phyloP scores from a whole-genome alignment of 2,113 vertebrate genomes.

The Sinocyclocheilus anophthalmus region DNA sequence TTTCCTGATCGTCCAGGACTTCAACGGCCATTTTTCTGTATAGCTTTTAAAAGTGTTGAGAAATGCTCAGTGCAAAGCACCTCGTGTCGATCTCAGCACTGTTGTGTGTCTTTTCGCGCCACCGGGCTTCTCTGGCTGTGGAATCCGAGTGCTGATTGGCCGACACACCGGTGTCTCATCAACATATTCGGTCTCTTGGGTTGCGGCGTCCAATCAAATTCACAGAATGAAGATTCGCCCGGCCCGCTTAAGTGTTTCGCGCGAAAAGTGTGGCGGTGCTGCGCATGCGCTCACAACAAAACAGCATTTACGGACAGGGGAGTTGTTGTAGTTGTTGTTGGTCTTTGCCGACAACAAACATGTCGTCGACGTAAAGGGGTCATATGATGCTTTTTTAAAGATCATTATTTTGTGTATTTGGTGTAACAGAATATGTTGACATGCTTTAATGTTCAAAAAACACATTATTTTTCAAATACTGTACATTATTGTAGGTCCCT shows the following conservation, averaged over 20 bases:
- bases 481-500: too few species aligned
- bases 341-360: neutral
- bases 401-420: too few species aligned
- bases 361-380: neutral
- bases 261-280: constrained; percentile 47
- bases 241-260: constrained; percentile 59
- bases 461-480: too few species aligned
- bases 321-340: neutral
- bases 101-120: constrained; percentile 73
- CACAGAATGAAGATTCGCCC: neutral
- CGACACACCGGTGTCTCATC: neutral
- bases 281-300: constrained; percentile 28
- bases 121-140: constrained; percentile 31
- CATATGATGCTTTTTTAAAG: too few species aligned
- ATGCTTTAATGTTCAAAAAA: too few species aligned
- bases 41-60: neutral
- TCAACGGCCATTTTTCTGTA: constrained; percentile 73
- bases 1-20: constrained; percentile 83
- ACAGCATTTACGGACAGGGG: neutral
- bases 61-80: constrained; percentile 25
- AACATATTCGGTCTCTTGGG: constrained; percentile 38
- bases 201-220: constrained; percentile 57
- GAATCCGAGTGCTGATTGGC: constrained; percentile 66
- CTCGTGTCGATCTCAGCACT: constrained; percentile 6
- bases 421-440: too few species aligned